phyloP scores from a whole-genome alignment of 2,113 vertebrate genomes.

The Rhea pennata region DNA sequence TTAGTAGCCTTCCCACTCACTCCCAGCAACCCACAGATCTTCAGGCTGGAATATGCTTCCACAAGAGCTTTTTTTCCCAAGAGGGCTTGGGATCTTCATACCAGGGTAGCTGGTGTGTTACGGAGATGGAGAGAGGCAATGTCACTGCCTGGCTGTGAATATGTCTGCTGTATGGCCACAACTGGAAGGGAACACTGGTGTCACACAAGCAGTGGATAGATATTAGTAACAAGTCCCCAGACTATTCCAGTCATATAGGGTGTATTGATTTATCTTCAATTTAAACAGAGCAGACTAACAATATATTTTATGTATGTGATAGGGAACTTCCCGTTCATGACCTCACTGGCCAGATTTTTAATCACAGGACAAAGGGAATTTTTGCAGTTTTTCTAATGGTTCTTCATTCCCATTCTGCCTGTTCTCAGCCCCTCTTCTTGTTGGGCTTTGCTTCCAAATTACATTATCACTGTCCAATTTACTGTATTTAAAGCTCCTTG shows the following conservation, averaged over 20 bases:
- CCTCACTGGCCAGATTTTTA: neutral
- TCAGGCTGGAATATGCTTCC: too few relatives aligned
- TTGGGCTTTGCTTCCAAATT: neutral
- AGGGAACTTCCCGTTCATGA: neutral
- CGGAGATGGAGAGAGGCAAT: too few relatives aligned
- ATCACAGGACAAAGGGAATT: too few relatives aligned
- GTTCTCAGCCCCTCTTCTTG: neutral
- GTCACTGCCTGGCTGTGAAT: too few relatives aligned
- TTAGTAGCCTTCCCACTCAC: too few relatives aligned
- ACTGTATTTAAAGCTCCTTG: neutral
- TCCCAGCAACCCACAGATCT: too few relatives aligned
- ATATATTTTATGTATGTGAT: neutral
- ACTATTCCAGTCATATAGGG: fast-evolving
- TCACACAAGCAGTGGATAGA: too few relatives aligned
- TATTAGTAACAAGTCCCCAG: neutral
- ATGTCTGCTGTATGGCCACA: too few relatives aligned
- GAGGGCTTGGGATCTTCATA: too few relatives aligned
- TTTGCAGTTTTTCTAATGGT: neutral
- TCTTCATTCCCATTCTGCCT: neutral
- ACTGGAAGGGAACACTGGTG: too few relatives aligned
- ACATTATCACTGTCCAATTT: neutral
- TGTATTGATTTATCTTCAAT: neutral
- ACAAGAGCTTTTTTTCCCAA: too few relatives aligned
- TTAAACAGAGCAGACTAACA: neutral
- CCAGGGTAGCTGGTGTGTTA: too few relatives aligned